phyloP scores from a whole-genome alignment of 2,113 vertebrate genomes.

The Motacilla alba region DNA sequence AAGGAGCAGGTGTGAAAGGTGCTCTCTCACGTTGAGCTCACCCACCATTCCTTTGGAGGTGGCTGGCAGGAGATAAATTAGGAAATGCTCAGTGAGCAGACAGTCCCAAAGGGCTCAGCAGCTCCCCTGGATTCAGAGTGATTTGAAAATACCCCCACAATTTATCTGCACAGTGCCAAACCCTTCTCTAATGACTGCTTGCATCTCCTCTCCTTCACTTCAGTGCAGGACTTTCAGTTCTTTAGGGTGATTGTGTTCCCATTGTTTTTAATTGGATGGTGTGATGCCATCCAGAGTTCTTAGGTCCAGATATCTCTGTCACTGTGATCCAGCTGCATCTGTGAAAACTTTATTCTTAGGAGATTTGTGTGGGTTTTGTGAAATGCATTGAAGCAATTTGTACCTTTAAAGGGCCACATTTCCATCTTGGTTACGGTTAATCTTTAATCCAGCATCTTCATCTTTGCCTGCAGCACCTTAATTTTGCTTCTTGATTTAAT shows the following conservation, averaged over 20 bases:
- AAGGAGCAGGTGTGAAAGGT: neutral
- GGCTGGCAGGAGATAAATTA: neutral
- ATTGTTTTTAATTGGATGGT: neutral
- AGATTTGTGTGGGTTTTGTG: neutral
- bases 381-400: neutral
- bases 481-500: conserved; percentile 63
- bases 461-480: conserved; percentile 60
- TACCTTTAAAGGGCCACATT: conserved; percentile 21
- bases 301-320: neutral
- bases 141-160: neutral
- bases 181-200: neutral
- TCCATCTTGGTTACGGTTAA: conserved; percentile 32
- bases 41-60: neutral
- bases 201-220: neutral
- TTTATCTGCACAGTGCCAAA: neutral
- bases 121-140: neutral
- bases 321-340: neutral
- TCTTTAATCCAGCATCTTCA: conserved; percentile 60
- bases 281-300: neutral
- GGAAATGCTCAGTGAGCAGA: neutral
- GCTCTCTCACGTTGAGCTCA: accelerated
- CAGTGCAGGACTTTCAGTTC: neutral
- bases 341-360: neutral
- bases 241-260: neutral
- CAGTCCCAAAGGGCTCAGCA: neutral